phyloP scores from a whole-genome alignment of 2,113 vertebrate genomes.

The Silurus asotus region DNA sequence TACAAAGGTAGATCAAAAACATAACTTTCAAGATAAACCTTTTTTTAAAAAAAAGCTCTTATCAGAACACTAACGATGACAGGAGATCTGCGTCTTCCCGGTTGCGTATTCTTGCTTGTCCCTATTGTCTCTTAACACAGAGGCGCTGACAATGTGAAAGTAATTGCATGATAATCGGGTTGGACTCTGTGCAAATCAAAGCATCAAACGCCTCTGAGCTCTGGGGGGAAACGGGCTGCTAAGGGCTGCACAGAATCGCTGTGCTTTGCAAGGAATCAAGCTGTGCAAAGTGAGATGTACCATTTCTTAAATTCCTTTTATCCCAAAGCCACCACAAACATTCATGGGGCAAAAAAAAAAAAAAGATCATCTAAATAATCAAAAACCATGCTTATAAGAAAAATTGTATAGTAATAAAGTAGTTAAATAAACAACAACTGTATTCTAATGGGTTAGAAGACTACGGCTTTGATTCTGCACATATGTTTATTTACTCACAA shows the following conservation, averaged over 20 bases:
- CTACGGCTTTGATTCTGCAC: background rate
- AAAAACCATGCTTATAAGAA: background rate
- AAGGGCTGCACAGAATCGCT: background rate
- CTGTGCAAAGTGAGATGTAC: constrained; percentile 16
- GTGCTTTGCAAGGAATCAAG: background rate
- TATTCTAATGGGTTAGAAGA: background rate
- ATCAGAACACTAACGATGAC: background rate
- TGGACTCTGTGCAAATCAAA: constrained; percentile 34
- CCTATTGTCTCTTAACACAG: constrained; percentile 39
- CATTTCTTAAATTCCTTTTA: constrained; percentile 4
- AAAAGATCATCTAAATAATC: background rate
- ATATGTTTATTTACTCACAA: background rate
- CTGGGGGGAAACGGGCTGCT: background rate
- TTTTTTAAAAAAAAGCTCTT: background rate
- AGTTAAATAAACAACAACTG: background rate
- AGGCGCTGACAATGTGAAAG: constrained; percentile 46
- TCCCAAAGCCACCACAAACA: background rate
- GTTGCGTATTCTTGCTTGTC: constrained; percentile 35
- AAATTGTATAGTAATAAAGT: background rate
- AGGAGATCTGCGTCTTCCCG: background rate
- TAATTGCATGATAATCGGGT: constrained; percentile 48
- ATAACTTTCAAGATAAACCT: background rate
- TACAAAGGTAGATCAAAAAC: background rate
- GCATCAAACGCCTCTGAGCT: constrained; percentile 26
- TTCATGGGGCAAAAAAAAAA: background rate